Evolutionary conservation across 2,888 invertebrate species (phyloP).

Genomic region (Hemistola chrysoprasaria): DNA sequence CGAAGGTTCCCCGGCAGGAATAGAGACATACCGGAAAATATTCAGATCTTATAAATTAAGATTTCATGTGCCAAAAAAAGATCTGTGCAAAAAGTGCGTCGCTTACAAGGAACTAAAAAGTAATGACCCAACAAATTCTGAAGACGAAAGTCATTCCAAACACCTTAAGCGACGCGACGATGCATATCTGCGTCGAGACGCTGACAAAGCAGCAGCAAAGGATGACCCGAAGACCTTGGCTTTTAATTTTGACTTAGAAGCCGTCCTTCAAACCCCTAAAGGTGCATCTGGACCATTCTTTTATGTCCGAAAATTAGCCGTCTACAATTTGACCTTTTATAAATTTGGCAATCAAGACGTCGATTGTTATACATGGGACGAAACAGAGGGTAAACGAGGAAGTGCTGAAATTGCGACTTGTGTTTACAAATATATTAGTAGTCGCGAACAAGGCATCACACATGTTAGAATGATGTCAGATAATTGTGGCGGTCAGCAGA

Average conservation of each 20-base stretch:
- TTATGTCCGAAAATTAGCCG: constrained; percentile 38
- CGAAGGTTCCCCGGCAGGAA: too few species aligned
- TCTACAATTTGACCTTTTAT: constrained; percentile 44
- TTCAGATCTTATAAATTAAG: too few species aligned
- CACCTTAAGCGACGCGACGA: too few species aligned
- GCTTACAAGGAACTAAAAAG: too few species aligned
- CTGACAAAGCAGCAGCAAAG: constrained; percentile 33
- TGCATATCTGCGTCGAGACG: constrained; percentile 26
- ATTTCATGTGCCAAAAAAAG: too few species aligned
- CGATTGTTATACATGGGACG: constrained; percentile 27
- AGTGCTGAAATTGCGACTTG: constrained; percentile 38
- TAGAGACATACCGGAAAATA: too few species aligned
- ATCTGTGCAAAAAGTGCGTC: too few species aligned
- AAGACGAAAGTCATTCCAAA: too few species aligned
- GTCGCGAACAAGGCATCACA: background rate
- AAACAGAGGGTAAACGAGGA: constrained; percentile 35
- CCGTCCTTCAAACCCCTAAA: constrained; percentile 33
- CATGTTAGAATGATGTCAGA: constrained; percentile 31
- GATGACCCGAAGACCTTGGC: constrained; percentile 28
- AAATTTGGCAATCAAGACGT: constrained; percentile 40
- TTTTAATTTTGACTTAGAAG: constrained; percentile 12
- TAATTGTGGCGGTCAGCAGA: constrained; percentile 32
- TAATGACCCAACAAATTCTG: too few species aligned
- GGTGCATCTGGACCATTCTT: constrained; percentile 33
- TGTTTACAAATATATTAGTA: constrained; percentile 20